Conservation (phyloP, 2,113 vertebrate species). For the Cathartes aura region DNA sequence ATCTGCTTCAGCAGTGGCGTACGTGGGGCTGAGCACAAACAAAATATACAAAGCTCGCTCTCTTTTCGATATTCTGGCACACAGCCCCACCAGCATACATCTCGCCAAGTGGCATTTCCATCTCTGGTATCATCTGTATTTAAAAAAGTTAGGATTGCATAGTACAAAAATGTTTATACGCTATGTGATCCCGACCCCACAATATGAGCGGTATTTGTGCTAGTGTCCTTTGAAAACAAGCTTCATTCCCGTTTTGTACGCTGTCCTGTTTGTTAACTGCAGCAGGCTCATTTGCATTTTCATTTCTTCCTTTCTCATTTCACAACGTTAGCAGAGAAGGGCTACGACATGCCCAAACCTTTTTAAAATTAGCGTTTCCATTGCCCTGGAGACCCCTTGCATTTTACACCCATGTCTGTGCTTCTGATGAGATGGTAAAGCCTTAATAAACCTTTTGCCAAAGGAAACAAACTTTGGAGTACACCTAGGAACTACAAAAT, state of each 20-base stretch:
- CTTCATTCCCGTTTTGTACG: too few relatives aligned
- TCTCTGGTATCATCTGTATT: rapidly evolving
- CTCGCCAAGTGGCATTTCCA: background rate
- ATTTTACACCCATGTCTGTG: rapidly evolving
- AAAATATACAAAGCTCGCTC: too few relatives aligned
- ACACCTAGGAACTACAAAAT: background rate
- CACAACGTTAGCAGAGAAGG: background rate
- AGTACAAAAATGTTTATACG: rapidly evolving
- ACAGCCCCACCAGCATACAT: background rate
- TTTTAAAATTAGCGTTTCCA: background rate
- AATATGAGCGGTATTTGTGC: too few relatives aligned
- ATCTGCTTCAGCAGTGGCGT: rapidly evolving
- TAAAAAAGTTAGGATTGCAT: background rate
- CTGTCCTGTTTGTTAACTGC: rapidly evolving
- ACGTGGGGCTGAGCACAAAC: background rate
- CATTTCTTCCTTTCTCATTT: background rate
- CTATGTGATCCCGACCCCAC: rapidly evolving
- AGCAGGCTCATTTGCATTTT: background rate
- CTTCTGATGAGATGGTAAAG: background rate
- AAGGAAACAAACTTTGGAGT: background rate
- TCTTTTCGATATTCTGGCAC: rapidly evolving
- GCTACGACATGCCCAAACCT: too few relatives aligned
- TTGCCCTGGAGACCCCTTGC: background rate
- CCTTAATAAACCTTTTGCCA: background rate
- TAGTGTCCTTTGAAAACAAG: too few relatives aligned